Base-by-base conservation (phyloP, 2,113 vertebrate species). In the Callionymus lyra region DNA sequence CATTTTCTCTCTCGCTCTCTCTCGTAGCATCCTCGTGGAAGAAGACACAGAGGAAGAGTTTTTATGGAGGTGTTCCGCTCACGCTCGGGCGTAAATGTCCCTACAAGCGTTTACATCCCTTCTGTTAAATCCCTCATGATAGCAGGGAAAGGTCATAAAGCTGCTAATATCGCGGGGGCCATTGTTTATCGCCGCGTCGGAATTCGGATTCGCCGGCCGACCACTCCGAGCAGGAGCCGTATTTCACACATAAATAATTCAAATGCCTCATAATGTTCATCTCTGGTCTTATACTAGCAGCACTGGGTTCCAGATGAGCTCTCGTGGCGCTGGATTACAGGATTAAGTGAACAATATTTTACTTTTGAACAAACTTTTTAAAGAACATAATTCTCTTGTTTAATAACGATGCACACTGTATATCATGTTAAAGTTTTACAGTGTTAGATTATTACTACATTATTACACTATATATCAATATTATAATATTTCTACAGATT, bases 241-340 rank as follows among this genome's bases (percentile, higher is more conserved):
- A 47, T 63, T 65, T 56, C 18, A 11, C 1, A 12, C 53, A 44
- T 77, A 42, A 72, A 74, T 71, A 73, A 73, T 70, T 69, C 41
- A 50, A 16, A 38, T 27, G 46, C 56, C 65, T 74, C 56, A 76
- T 68, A 52, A 49, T 65, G 44, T 58, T 77, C 68, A 72, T 59
- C 59, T 76, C 45, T 16, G 44, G 48, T 44, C 17, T 42, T 65
- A 38, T 53, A 53, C 62, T 72, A 68, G 58, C 49, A 53, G 59
- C 63, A 31, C 60, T 53, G 56, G 53, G 60, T 74, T 77, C 21
- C 8, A 27, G 8, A 5, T 8, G 4, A 27, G 21, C 21, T 27
- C 21, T 27, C 4, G 8, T 27, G 21, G 4, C 8, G 21, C 21
- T 16, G 44, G 36, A 50, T 52, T 39, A 32, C 43, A 49, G 55